Base-by-base conservation (phyloP, 2,888 invertebrate species). In the Ornithoptera alexandrae region DNA sequence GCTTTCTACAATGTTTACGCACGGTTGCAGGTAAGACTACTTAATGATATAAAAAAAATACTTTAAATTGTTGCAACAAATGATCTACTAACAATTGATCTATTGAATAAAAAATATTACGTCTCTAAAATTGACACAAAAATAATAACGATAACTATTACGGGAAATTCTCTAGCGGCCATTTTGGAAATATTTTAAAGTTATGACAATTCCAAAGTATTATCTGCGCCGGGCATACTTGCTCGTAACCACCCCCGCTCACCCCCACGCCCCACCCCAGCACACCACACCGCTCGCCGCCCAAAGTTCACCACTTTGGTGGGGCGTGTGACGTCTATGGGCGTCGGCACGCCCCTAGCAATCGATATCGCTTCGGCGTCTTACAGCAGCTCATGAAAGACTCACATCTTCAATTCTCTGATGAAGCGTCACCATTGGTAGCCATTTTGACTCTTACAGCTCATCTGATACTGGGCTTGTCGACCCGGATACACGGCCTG, bases 251-350 rank as follows among this genome's bases (percentile, higher is more conserved):
- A 62, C 57, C 62, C 68, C 56, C 39, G 42, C 64, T 42, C 61
- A 64, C 53, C 30, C 60, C 69, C 10, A 39, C 8, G 7, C 39
- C 0, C 8, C 6, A 36, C 36, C 8, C 39, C 60, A 65, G 30
- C 53, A 8, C 36, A 36, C 22, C 69, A 65, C 62, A 62, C 66
- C 46, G 6, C 64, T 53, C 36, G 65, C 42, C 39, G 57, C 56
- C 30, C 62, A 70, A 69, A 59, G 66, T 62, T 66, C 65, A 70
- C 70, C 67, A 67, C 65, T 59, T 66, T 67, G 65, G 62, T 72
- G 74, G 78, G 81, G 84, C 82, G 83, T 77, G 72, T 84, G 85
- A 84, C 85, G 84, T 84, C 84, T 84, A 72, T 72, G 77, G 76
- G 76, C 75, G 77, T 71, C 42, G 71, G 68, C 81, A 84, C 84